Conservation (phyloP, 2,888 invertebrate species). For the Nephrotoma guestfalica region DNA sequence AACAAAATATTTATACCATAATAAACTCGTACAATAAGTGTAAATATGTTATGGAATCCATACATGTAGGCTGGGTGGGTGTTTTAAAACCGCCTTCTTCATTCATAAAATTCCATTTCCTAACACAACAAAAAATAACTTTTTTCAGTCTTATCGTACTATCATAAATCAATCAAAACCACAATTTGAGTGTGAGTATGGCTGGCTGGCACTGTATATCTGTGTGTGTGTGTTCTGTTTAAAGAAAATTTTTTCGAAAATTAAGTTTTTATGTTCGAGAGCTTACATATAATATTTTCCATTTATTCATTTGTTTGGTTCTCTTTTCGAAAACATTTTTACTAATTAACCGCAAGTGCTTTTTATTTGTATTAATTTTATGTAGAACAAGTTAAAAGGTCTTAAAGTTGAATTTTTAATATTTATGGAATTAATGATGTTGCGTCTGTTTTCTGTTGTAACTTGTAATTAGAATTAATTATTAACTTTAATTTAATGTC, state of each 20-base stretch:
- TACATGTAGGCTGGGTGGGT: not conserved
- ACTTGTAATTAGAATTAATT: too few relatives aligned
- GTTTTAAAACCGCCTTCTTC: not conserved
- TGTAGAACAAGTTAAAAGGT: not conserved
- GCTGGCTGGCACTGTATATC: not conserved
- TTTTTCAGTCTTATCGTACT: not conserved
- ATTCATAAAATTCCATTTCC: not conserved
- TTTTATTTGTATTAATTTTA: not conserved
- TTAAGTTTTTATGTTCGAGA: not conserved
- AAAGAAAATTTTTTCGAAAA: not conserved
- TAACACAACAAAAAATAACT: not conserved
- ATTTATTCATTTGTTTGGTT: not conserved
- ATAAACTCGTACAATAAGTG: not conserved
- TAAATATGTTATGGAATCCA: not conserved
- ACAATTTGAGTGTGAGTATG: not conserved
- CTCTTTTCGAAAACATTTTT: not conserved
- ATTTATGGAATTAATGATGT: too few relatives aligned
- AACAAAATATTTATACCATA: not conserved
- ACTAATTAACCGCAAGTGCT: not conserved
- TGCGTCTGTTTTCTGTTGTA: too few relatives aligned
- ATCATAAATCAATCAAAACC: not conserved
- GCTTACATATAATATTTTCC: not conserved
- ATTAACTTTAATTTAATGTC: too few relatives aligned
- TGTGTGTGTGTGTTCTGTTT: not conserved
- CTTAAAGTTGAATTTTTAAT: not conserved